phyloP scores from a whole-genome alignment of 2,888 invertebrate genomes.

The Epinotia brunnichana region DNA sequence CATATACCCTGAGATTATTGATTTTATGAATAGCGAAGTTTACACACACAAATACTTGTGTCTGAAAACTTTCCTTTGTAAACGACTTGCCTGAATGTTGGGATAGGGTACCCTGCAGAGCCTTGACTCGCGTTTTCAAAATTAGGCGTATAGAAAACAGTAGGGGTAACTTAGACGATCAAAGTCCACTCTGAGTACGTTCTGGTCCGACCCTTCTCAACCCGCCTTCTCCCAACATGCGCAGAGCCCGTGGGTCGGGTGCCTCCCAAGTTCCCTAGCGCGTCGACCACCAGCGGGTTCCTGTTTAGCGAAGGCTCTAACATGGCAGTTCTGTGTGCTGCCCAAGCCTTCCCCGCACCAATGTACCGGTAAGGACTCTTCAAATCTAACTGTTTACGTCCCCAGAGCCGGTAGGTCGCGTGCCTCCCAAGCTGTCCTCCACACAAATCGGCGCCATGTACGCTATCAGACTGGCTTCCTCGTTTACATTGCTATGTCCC shows the following conservation, averaged over 20 bases:
- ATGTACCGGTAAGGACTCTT: slow-evolving; percentile 86
- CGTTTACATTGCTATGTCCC: slow-evolving; percentile 87
- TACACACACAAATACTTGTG: slow-evolving; percentile 69
- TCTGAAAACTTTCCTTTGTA: slow-evolving; percentile 60
- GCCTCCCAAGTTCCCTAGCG: slow-evolving; percentile 85
- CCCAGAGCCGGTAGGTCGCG: slow-evolving; percentile 77
- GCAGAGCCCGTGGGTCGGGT: slow-evolving; percentile 88
- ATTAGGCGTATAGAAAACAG: slow-evolving; percentile 53
- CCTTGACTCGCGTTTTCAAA: slow-evolving; percentile 71
- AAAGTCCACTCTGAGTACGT: slow-evolving; percentile 41
- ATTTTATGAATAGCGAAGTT: slow-evolving; percentile 54
- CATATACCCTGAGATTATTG: slow-evolving; percentile 22
- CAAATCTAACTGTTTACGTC: slow-evolving; percentile 64
- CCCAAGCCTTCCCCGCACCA: slow-evolving; percentile 88
- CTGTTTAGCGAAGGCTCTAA: slow-evolving; percentile 79
- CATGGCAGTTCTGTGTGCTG: slow-evolving; percentile 87
- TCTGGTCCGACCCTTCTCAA: slow-evolving; percentile 64
- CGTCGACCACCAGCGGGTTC: slow-evolving; percentile 85
- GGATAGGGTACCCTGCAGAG: slow-evolving; percentile 97
- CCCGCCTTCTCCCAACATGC: slow-evolving; percentile 83
- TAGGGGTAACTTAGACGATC: slow-evolving; percentile 59
- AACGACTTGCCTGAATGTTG: slow-evolving; percentile 96
- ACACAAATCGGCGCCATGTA: slow-evolving; percentile 83
- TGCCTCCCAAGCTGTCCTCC: slow-evolving; percentile 74
- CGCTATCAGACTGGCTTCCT: slow-evolving; percentile 75